Evolutionary conservation across 2,113 vertebrate species (phyloP).

Genomic region (Dolichotis patagonum): DNA sequence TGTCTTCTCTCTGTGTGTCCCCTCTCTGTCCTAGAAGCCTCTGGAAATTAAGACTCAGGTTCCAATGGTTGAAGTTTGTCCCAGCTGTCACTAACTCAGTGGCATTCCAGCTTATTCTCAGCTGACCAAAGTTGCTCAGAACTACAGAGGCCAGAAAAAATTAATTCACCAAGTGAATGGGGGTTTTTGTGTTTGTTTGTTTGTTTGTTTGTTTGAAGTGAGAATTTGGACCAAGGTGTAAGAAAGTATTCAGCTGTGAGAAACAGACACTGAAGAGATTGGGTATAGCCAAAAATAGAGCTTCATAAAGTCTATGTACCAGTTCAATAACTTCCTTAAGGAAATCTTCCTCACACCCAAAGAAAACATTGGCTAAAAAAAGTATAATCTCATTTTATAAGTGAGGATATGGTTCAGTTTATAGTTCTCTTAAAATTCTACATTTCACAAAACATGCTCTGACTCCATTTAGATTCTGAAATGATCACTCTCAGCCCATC

Average conservation of each 20-base stretch:
- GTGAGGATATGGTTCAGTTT: background rate
- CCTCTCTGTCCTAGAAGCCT: background rate
- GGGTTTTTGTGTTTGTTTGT: background rate
- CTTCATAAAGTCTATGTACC: background rate
- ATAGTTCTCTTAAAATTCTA: background rate
- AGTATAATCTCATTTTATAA: background rate
- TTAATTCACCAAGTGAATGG: background rate
- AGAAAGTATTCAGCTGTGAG: background rate
- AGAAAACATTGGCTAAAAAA: background rate
- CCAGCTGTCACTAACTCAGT: background rate
- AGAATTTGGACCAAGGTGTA: background rate
- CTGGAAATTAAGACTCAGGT: background rate
- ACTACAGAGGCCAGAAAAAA: background rate
- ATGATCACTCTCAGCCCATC: background rate
- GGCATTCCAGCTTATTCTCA: background rate
- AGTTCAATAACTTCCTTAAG: background rate
- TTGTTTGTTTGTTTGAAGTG: background rate
- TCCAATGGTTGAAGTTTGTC: background rate
- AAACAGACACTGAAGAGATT: fast-evolving
- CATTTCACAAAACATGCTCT: background rate
- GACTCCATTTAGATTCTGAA: background rate
- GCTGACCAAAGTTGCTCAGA: background rate
- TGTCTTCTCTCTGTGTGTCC: background rate
- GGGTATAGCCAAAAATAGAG: background rate
- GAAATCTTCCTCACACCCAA: background rate